A percentile compares a stretch with the other conserved stretches of the same genome.
phyloP scores from a whole-genome alignment of 2,113 vertebrate species.

The Donacobius atricapilla region DNA sequence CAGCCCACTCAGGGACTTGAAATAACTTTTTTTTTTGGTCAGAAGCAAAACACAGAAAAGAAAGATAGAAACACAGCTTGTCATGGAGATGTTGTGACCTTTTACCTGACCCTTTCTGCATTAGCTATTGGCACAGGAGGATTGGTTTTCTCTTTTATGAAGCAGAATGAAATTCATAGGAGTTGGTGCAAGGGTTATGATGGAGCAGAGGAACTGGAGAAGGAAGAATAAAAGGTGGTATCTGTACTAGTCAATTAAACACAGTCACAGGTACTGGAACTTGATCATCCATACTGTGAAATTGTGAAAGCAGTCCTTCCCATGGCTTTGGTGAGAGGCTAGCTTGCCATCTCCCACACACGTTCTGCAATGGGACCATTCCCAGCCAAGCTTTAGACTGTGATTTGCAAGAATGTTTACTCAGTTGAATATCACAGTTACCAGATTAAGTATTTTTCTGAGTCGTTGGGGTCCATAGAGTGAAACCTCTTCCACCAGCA shows the following conservation, averaged over 20 bases:
- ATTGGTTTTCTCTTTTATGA: neutral
- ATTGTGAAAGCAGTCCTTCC: neutral
- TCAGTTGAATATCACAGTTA: neutral
- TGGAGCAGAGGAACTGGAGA: neutral
- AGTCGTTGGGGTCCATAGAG: neutral
- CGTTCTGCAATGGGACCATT: neutral
- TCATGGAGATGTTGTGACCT: neutral
- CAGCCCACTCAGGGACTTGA: constrained; percentile 47
- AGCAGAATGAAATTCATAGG: neutral
- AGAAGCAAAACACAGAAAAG: neutral
- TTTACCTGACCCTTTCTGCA: constrained; percentile 6
- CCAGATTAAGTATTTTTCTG: neutral
- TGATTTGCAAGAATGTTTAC: neutral
- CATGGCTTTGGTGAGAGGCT: neutral
- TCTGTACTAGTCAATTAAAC: neutral
- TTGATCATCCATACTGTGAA: neutral
- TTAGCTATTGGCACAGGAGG: neutral
- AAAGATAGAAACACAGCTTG: neutral
- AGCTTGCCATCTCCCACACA: neutral
- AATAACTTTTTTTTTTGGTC: constrained; percentile 32
- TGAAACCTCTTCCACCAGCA: neutral
- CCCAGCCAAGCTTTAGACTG: neutral
- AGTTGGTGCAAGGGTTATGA: neutral
- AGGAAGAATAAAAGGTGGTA: neutral
- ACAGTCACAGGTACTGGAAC: neutral